Evolutionary conservation across 92 coral and sea anemone species (phyloP).

Genomic region (Virgularia gustaviana): DNA sequence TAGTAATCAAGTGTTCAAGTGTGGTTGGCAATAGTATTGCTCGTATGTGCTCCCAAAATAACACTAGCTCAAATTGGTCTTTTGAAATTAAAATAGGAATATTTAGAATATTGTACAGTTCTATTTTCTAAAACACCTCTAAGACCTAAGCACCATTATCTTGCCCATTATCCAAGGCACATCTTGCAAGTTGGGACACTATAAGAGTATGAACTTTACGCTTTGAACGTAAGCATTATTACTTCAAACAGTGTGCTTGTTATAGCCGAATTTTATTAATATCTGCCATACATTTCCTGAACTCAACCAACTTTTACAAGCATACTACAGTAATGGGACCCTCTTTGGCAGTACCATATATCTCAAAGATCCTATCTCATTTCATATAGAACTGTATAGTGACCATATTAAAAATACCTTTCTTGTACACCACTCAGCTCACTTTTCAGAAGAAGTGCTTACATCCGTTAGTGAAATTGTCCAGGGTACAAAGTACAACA

Average conservation of each 20-base stretch:
- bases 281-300: conserved; percentile 8
- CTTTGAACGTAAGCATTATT: conserved; percentile 15
- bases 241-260: conserved; percentile 6
- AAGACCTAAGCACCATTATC: conserved; percentile 26
- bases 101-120: neutral
- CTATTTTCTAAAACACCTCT: conserved; percentile 9
- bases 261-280: conserved; percentile 3
- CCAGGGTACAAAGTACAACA: conserved; percentile 6
- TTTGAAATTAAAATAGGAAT: conserved; percentile 9
- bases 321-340: conserved; percentile 2
- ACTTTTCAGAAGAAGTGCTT: neutral
- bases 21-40: neutral
- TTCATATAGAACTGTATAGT: neutral
- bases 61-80: neutral
- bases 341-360: neutral
- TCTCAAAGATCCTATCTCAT: neutral
- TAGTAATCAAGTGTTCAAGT: neutral
- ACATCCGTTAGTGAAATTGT: neutral
- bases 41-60: conserved; percentile 12
- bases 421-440: neutral
- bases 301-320: conserved; percentile 8
- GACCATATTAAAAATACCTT: conserved; percentile 6
- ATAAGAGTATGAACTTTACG: conserved; percentile 13
- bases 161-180: conserved; percentile 23
- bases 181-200: conserved; percentile 5